Conservation (phyloP, 2,797 vertebrate genomes). For the Strix occidentalis region DNA sequence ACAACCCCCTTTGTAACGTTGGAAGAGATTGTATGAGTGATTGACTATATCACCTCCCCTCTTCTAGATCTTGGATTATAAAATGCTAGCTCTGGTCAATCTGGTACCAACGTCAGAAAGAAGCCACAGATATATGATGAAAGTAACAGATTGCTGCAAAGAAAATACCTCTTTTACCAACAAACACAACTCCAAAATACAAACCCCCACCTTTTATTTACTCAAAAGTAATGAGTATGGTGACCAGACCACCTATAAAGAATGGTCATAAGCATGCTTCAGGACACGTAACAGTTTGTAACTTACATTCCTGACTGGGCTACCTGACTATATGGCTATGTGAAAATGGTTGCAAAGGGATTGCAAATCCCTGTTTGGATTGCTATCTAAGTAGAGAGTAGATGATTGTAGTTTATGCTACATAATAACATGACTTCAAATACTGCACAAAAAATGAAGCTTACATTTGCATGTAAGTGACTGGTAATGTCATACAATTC, state of each 20-base stretch:
- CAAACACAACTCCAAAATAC: not conserved
- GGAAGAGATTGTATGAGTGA: not conserved
- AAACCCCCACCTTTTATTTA: not conserved
- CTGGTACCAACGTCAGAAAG: not conserved
- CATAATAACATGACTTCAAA: slow-evolving; percentile 19
- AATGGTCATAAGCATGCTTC: not conserved
- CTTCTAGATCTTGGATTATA: not conserved
- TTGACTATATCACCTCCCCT: not conserved
- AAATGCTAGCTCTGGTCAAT: not conserved
- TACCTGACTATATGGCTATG: not conserved
- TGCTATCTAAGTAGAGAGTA: not conserved
- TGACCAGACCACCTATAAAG: slow-evolving; percentile 52
- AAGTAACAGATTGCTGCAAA: not conserved
- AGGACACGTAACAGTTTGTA: slow-evolving; percentile 12
- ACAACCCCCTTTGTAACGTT: not conserved
- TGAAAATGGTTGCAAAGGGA: slow-evolving; percentile 20
- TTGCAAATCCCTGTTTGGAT: slow-evolving; percentile 15
- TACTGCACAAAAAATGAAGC: not conserved
- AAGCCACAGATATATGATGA: not conserved
- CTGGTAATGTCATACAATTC: slow-evolving; percentile 52
- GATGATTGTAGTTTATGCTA: slow-evolving; percentile 29
- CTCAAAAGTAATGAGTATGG: not conserved
- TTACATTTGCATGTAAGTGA: slow-evolving; percentile 55
- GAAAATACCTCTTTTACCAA: not conserved
- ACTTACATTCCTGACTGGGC: not conserved